These are phyloP conservation scores for Trididemnum miniatum DNA, from an alignment of 23 tunicate genomes.

Conservation along the genomic window DNA sequence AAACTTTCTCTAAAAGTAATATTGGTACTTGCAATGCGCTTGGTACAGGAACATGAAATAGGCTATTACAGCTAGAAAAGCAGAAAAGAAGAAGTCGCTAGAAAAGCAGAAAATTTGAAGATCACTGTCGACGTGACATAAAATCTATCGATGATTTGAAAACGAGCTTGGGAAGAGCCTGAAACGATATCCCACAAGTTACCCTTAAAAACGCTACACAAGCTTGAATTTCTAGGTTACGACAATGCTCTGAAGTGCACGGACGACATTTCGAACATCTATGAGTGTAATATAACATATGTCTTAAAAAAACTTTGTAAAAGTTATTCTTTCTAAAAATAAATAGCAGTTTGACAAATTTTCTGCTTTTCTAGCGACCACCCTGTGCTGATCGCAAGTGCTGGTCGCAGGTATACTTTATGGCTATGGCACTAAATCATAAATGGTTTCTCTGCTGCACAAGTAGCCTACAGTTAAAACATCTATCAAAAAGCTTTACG, in stretches of 20 bases:
- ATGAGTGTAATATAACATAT: not conserved
- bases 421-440: too few relatives aligned
- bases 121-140: conserved; percentile 7
- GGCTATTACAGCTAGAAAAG: too few relatives aligned
- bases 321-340: conserved; percentile 18
- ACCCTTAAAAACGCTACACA: conserved; percentile 8
- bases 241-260: conserved; percentile 21
- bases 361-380: conserved; percentile 11
- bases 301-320: conserved; percentile 6
- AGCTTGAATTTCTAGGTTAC: conserved; percentile 15
- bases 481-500: too few relatives aligned
- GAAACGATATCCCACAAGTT: conserved; percentile 3
- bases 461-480: too few relatives aligned
- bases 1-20: too few relatives aligned
- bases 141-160: conserved; percentile 5
- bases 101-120: too few relatives aligned
- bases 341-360: conserved; percentile 16
- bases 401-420: too few relatives aligned
- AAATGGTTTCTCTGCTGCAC: too few relatives aligned
- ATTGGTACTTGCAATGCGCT: too few relatives aligned
- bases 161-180: conserved; percentile 17
- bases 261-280: conserved; percentile 15
- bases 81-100: too few relatives aligned
- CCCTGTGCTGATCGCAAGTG: too few relatives aligned
- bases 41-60: too few relatives aligned